Conservation (phyloP, 2,113 vertebrate species). For the Elephas maximus region DNA sequence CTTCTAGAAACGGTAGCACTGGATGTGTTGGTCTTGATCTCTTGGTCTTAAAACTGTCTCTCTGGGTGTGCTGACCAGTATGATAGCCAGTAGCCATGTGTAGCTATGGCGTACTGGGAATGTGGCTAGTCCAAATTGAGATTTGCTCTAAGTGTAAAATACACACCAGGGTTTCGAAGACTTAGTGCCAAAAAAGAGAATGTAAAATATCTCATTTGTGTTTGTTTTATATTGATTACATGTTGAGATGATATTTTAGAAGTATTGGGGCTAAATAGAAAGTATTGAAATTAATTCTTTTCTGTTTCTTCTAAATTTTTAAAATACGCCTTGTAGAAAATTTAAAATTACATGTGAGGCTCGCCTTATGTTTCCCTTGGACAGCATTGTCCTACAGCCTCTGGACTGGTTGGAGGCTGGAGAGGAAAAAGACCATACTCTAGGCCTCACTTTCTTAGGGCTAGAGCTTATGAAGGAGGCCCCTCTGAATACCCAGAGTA, state of each 20-base stretch:
- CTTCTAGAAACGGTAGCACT: background rate
- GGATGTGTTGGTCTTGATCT: background rate
- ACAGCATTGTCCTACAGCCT: background rate
- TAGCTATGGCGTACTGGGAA: background rate
- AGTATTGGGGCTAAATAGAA: background rate
- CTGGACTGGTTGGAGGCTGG: background rate
- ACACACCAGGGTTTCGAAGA: background rate
- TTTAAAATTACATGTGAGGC: background rate
- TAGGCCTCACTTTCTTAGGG: background rate
- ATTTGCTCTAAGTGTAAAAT: background rate
- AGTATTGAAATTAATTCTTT: background rate
- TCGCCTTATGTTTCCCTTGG: background rate
- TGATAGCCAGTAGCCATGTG: background rate
- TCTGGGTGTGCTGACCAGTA: rapidly evolving
- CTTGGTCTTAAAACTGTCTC: background rate
- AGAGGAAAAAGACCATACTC: background rate
- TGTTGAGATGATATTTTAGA: background rate
- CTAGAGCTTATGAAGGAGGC: background rate
- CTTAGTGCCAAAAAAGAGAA: background rate
- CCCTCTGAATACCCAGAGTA: background rate
- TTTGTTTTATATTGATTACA: background rate
- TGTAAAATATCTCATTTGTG: background rate
- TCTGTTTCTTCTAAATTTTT: background rate
- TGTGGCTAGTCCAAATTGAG: background rate
- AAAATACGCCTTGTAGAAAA: background rate